Evolutionary conservation across 2,888 invertebrate genomes (phyloP), one percentile per base, ranked within the genome.

Genomic region (Alviniconcha strummeri): DNA sequence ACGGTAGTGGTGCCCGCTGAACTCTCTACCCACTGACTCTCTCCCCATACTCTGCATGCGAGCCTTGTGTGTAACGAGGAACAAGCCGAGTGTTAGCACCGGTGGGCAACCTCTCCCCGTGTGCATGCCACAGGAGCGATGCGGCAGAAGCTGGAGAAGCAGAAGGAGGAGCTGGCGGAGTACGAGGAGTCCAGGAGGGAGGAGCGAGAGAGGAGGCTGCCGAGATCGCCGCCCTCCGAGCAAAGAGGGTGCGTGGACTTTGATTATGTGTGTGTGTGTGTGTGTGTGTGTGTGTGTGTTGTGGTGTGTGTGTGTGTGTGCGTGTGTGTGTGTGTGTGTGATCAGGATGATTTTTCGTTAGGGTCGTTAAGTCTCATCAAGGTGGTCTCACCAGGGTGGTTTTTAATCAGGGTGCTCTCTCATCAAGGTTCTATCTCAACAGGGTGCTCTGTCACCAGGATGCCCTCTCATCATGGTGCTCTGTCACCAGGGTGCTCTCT

Each of bases 241-340:
- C 86, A 75, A 92, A 90, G 86, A 89, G 90, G 86, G 93, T 93
- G 86, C 85, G 90, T 11, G 8, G 55, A 75, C 8, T n/a, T 69
- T 36, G 36, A 36, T 36, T 36, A 2, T 64, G 9, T 19, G 9
- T 72, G 36, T 72, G 19, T 19, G 6, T 64, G 9, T 19, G 9
- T 72, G 36, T 72, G 19, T 19, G n/a, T 17, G 36, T 67, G 72
- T 52, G 54, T 36, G 72, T 74, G 64, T 64, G 64, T 64, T 52
- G 72, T 52, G 64, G 64, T 64, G 72, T 5, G 72, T 52, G 72
- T 74, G 72, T 52, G 72, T 74, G 52, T 77, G 64, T 67, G 64
- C 17, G n/a, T 52, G 76, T 77, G 54, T 76, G 77, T 77, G 77
- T 69, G 69, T 69, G 17, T 69, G 13, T 11, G 13, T 67, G 67